phyloP scores from a whole-genome alignment of 2,797 vertebrate genomes.

The Rallus crepitans region DNA sequence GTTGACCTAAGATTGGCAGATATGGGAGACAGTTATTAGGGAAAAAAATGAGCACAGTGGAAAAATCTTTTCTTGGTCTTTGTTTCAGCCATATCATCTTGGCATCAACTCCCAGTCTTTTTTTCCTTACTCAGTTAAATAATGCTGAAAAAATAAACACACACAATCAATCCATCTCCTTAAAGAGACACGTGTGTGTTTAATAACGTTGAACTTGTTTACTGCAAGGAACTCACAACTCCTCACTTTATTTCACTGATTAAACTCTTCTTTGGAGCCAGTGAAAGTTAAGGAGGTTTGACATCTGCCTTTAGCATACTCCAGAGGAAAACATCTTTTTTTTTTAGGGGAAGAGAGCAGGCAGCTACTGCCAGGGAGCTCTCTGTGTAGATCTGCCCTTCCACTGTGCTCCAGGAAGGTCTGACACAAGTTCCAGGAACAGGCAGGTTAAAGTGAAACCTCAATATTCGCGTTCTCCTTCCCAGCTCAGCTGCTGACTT shows the following conservation, averaged over 20 bases:
- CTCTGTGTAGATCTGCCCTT: neutral
- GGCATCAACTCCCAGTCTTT: conserved; percentile 76
- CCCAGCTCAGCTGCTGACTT: neutral
- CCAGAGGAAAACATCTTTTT: neutral
- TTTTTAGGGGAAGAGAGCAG: neutral
- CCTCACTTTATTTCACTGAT: conserved; percentile 27
- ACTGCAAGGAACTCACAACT: conserved; percentile 62
- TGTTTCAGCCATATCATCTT: conserved; percentile 87
- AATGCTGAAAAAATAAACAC: conserved; percentile 91
- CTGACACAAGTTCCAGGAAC: neutral
- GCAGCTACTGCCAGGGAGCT: neutral
- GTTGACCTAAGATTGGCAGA: conserved; percentile 91
- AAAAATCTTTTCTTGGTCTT: conserved; percentile 82
- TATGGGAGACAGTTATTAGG: conserved; percentile 82
- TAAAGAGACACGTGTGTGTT: conserved; percentile 83
- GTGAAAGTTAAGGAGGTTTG: conserved; percentile 4
- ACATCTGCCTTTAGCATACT: neutral
- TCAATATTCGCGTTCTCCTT: neutral
- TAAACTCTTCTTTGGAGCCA: conserved; percentile 3
- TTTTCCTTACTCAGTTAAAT: conserved; percentile 82
- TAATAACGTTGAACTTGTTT: conserved; percentile 88
- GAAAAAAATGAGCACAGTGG: conserved; percentile 80
- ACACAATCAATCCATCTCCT: conserved; percentile 75
- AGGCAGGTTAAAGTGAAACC: neutral
- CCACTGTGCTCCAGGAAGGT: neutral